A percentile compares a stretch with the other conserved stretches of the same genome.
Conservation (phyloP, 2,888 invertebrate genomes). For the Chironomus tentans region DNA sequence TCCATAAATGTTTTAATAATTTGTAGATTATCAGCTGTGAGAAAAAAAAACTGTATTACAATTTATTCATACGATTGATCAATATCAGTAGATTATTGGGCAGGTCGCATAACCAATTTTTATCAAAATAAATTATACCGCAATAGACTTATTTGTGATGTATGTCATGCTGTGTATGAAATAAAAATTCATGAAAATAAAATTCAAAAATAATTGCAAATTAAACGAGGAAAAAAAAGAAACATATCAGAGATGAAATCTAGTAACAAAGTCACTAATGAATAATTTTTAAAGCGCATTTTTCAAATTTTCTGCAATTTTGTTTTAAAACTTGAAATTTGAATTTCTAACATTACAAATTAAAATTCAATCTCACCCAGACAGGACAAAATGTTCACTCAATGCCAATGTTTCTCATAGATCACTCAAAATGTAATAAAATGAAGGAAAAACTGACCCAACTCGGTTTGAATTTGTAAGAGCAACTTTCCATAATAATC, state of each 20-base stretch:
- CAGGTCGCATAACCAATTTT: background rate
- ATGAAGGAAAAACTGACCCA: background rate
- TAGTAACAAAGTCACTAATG: too few species aligned
- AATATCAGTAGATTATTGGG: background rate
- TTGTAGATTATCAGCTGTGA: too few species aligned
- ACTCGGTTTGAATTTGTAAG: background rate
- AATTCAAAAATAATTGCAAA: background rate
- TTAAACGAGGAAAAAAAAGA: background rate
- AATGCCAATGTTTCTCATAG: too few species aligned
- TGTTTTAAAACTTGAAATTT: too few species aligned
- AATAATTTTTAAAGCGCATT: too few species aligned
- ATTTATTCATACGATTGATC: background rate
- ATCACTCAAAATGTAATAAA: background rate
- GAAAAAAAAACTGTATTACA: background rate
- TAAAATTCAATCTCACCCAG: too few species aligned
- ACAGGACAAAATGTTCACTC: too few species aligned
- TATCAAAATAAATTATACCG: background rate
- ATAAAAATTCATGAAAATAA: background rate
- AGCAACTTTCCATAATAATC: slow-evolving; percentile 5
- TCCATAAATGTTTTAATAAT: too few species aligned
- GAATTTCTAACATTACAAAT: too few species aligned
- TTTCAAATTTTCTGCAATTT: too few species aligned
- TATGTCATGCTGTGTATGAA: background rate
- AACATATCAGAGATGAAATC: too few species aligned
- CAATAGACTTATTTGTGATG: background rate